Evolutionary conservation across 2,888 invertebrate species (phyloP).

Genomic region (Eupithecia vulgata): DNA sequence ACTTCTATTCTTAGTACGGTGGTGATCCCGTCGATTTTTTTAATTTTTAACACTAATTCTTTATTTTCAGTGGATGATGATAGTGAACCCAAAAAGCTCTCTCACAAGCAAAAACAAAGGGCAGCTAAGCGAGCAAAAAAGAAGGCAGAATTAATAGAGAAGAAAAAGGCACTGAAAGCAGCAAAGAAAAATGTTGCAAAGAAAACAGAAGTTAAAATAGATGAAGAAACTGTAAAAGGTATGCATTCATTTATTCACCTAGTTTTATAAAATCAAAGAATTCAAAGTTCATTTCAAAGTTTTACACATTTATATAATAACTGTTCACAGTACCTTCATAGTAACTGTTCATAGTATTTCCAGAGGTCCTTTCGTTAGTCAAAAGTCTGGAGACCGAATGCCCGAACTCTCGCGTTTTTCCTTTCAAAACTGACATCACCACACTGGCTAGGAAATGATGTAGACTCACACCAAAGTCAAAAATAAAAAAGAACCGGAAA

Average conservation of each 20-base stretch:
- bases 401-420: too few relatives aligned
- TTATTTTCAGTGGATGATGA: conserved; percentile 75
- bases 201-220: conserved; percentile 57
- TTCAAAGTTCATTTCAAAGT: too few relatives aligned
- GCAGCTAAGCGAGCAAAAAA: conserved; percentile 85
- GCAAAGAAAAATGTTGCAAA: conserved; percentile 73
- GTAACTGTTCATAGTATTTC: too few relatives aligned
- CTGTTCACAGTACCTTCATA: too few relatives aligned
- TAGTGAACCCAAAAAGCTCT: conserved; percentile 81
- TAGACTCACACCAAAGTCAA: too few relatives aligned
- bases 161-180: conserved; percentile 69
- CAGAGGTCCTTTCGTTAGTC: too few relatives aligned
- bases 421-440: too few relatives aligned
- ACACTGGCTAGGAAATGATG: too few relatives aligned
- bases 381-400: too few relatives aligned
- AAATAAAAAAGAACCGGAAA: too few relatives aligned
- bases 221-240: conserved; percentile 66
- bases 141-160: conserved; percentile 75
- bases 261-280: too few relatives aligned
- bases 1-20: not conserved
- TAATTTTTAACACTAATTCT: not conserved
- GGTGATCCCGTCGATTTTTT: not conserved
- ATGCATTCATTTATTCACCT: conserved; percentile 8
- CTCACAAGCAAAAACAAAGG: conserved; percentile 88
- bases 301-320: too few relatives aligned